Base-by-base conservation (phyloP, 1,140 invertebrate species). In the fruit fly (Drosophila melanogaster) region DNA sequence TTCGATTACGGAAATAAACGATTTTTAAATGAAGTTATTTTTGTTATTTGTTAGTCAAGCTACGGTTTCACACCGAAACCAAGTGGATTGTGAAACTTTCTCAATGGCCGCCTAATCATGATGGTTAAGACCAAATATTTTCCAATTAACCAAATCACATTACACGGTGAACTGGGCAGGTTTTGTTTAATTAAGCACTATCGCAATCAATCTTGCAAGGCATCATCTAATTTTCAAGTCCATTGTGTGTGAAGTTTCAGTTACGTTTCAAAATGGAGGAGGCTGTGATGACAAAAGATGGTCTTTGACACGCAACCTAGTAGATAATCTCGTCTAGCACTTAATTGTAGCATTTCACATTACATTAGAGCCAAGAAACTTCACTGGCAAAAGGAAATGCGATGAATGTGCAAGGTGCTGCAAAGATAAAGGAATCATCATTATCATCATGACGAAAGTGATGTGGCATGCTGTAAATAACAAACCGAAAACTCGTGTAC, bases 291-390 rank as follows among this genome's bases (percentile, higher is more conserved):
- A 14, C 43, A 46, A 4, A 26, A 15, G n/a, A 19, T 40, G 58
- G 22, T 24, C 38, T 41, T 33, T 24, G 17, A 40, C 55, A 61
- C 38, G 60, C 60, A 60, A 43, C 38, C 55, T 44, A 14, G 8
- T 5, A 33, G 60, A 33, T 40, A 38, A 57, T n/a, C 60, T 72
- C 66, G 66, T 53, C 81, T 72, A 54, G 50, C 78, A 81, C 72
- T 72, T 81, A 81, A 81, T 81, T 81, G 66, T 61, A 44, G 46
- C 56, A 44, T 44, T 44, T 43, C 15, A 44, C 41, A 17, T 44
- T 10, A 44, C 10, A 44, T 44, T 44, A 12, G 41, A 44, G 15
- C 8, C 17, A 19, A 10, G 41, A 44, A 19, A 44, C 17, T 19
- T 12, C 19, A 11, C 3, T 10, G 7, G 15, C 15, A 7, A 17